Evolutionary conservation across 92 coral and sea anemone genomes (phyloP), one percentile per base, ranked within the genome.

Genomic region (Epizoanthus fatuus): DNA sequence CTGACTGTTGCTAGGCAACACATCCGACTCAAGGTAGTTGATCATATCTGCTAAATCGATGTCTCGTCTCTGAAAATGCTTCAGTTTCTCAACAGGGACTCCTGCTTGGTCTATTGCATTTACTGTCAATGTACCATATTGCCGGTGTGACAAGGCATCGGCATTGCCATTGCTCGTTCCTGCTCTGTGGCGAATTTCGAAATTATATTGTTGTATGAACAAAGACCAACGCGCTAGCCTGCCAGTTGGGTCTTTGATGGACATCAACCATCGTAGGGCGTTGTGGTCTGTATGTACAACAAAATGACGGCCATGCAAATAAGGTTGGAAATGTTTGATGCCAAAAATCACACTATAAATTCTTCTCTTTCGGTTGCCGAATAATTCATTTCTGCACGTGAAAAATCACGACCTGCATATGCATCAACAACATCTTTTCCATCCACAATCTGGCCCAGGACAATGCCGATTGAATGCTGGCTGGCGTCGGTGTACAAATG

Each of bases 401-500:
- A 71, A 13, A 90, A 71, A 22, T 74, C 84, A 5, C 93, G 60
- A 3, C 91, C 91, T 11, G 88, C 94, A 52, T 91, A 91, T 12
- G 86, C 88, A 5, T 86, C 94, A 0, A 49, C 94, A 0, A 49
- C 73, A 52, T 91, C 89, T 13, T 32, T 38, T 1, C 63, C 83
- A 19, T 83, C 75, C 0, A 55, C 58, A 35, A 63, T 65, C 59
- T 91, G 90, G 14, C 90, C 90, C 20, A 90, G 59, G 14, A 87
- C 62, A 56, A 62, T 19, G 35, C 93, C 93, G 17, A 90, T 80
- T 17, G 84, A 88, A 14, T 55, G 32, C 7, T 60, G 68, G 45
- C 87, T 86, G 12, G 91, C 93, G 40, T 90, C 93, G 5, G 69
- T 75, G 59, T 72, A 81, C 9, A 90, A 59, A 14, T 86, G 93